Conservation (phyloP, 2,113 vertebrate genomes). For the Hydropotes inermis region DNA sequence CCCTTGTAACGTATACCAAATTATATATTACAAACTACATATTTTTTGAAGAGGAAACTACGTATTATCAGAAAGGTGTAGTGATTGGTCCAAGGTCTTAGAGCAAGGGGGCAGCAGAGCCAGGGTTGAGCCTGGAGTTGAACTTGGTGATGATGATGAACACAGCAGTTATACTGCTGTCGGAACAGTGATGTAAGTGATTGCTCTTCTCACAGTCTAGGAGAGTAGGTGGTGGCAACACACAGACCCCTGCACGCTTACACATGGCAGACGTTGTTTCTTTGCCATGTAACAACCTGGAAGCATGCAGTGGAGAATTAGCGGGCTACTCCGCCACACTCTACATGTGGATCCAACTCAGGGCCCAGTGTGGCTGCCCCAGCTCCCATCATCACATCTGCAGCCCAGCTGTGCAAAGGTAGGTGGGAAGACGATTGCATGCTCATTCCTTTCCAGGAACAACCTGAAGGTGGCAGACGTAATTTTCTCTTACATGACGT, state of each 20-base stretch:
- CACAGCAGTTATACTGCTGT: not conserved
- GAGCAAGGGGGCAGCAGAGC: not conserved
- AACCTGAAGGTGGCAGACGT: not conserved
- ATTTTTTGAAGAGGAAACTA: not conserved
- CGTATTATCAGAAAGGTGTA: not conserved
- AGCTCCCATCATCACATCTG: not conserved
- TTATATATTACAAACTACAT: not conserved
- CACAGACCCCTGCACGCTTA: not conserved
- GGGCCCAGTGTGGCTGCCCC: not conserved
- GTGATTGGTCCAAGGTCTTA: not conserved
- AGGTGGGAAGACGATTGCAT: too few relatives aligned
- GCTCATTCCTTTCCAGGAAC: not conserved
- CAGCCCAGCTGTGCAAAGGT: not conserved
- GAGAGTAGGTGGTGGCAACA: not conserved
- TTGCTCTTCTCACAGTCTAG: not conserved
- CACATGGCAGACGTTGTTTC: not conserved
- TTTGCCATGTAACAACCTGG: not conserved
- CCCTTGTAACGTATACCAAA: not conserved
- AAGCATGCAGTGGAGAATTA: not conserved
- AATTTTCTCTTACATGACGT: not conserved
- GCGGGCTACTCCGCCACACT: not conserved
- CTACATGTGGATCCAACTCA: not conserved
- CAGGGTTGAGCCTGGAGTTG: not conserved
- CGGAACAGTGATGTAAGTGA: accelerated
- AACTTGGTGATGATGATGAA: not conserved